A percentile compares a stretch with the other conserved stretches of the same genome.
Conservation (phyloP, 2,113 vertebrate genomes). For the Ia io region DNA sequence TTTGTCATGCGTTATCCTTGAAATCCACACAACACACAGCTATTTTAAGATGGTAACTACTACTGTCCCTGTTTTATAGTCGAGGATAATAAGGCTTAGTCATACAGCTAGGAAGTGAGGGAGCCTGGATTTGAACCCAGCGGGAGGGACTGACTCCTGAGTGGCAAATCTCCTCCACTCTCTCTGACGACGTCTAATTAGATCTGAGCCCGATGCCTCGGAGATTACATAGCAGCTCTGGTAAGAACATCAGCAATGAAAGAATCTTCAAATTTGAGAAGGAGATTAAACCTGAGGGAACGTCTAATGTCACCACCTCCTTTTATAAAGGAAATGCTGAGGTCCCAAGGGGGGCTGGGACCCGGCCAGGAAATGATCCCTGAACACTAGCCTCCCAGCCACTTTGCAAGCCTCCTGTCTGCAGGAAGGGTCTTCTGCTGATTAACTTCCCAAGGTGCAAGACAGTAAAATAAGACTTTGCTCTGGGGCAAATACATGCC, state of each 20-base stretch:
- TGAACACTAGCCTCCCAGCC: background rate
- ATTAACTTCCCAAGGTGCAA: background rate
- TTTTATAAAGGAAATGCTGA: background rate
- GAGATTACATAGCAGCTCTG: background rate
- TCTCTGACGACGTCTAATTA: conserved; percentile 43
- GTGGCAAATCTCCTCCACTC: background rate
- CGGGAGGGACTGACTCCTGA: background rate
- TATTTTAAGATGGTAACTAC: conserved; percentile 44
- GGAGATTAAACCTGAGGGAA: background rate
- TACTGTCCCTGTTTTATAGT: background rate
- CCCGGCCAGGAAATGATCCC: background rate
- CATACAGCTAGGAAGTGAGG: background rate
- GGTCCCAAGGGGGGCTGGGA: background rate
- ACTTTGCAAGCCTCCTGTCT: background rate
- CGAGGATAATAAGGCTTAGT: conserved; percentile 52
- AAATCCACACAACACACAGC: background rate
- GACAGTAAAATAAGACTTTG: background rate
- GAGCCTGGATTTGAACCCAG: conserved; percentile 55
- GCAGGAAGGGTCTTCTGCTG: background rate
- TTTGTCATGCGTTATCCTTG: background rate
- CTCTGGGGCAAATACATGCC: background rate
- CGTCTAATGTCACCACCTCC: background rate
- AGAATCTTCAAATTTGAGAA: background rate
- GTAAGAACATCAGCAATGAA: background rate
- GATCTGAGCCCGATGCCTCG: conserved; percentile 15